Conservation (phyloP, 2,888 invertebrate genomes). For the Uropetala carovei region DNA sequence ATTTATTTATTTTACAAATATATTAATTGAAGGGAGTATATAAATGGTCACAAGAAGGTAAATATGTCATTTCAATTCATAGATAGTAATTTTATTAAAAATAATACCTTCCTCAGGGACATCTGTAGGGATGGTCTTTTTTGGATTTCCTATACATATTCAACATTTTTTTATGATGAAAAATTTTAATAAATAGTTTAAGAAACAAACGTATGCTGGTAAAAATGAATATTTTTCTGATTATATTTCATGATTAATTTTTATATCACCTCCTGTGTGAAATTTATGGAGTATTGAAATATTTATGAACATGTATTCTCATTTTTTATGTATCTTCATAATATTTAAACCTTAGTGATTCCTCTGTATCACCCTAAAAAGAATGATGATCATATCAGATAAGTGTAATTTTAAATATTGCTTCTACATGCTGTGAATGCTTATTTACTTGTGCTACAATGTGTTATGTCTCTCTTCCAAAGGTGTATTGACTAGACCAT, state of each 20-base stretch:
- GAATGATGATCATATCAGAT: not conserved
- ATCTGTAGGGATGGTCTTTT: too few species aligned
- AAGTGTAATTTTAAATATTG: not conserved
- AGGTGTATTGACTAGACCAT: not conserved
- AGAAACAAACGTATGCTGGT: not conserved
- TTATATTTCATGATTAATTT: not conserved
- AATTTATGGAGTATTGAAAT: not conserved
- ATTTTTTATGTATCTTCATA: not conserved
- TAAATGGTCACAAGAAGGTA: too few species aligned
- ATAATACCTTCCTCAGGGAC: too few species aligned
- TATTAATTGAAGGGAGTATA: too few species aligned
- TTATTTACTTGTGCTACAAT: not conserved
- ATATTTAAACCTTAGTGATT: not conserved
- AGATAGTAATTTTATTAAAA: too few species aligned
- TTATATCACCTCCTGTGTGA: not conserved
- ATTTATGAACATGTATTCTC: not conserved
- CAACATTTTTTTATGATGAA: too few species aligned
- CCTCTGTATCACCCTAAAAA: not conserved
- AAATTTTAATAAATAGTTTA: too few species aligned
- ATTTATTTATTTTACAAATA: too few species aligned
- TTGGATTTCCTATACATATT: too few species aligned
- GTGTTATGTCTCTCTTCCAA: not conserved
- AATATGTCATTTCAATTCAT: too few species aligned
- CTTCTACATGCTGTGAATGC: not conserved
- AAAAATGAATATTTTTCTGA: not conserved